Evolutionary conservation across 2,113 vertebrate genomes (phyloP).

Genomic region (Sinosuthora webbiana): DNA sequence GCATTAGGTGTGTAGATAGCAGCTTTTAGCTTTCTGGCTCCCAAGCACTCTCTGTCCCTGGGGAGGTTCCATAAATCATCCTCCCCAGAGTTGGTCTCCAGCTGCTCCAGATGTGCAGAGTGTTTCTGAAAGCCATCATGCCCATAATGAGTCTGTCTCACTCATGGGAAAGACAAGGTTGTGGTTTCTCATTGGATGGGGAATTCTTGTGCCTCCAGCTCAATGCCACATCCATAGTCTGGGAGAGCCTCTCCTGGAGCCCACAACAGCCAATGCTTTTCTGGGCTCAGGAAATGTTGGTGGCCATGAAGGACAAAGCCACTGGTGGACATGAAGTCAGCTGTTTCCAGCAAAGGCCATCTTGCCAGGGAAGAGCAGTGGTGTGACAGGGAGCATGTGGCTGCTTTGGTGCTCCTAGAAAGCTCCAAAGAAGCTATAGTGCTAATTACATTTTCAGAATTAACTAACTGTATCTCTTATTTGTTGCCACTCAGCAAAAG

Average conservation of each 20-base stretch:
- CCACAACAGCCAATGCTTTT: not conserved
- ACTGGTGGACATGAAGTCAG: not conserved
- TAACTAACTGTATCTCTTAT: not conserved
- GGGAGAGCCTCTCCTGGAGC: not conserved
- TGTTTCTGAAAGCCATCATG: not conserved
- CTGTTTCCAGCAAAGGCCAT: not conserved
- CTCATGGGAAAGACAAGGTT: rapidly evolving
- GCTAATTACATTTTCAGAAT: not conserved
- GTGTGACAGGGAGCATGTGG: not conserved
- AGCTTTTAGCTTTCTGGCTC: slow-evolving; percentile 16
- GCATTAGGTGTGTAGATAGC: not conserved
- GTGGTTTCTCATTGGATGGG: not conserved
- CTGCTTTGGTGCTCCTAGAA: not conserved
- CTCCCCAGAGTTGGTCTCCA: not conserved
- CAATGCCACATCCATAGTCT: not conserved
- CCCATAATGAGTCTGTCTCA: rapidly evolving
- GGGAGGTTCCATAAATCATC: not conserved
- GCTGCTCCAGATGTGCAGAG: not conserved
- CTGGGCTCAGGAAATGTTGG: not conserved
- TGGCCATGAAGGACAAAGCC: not conserved
- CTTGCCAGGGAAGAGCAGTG: not conserved
- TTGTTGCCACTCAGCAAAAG: not conserved
- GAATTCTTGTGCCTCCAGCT: not conserved
- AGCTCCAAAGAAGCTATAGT: not conserved
- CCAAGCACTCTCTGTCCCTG: not conserved